Base-by-base conservation (phyloP, 2,797 vertebrate species). In the Halcyon leucocephala region DNA sequence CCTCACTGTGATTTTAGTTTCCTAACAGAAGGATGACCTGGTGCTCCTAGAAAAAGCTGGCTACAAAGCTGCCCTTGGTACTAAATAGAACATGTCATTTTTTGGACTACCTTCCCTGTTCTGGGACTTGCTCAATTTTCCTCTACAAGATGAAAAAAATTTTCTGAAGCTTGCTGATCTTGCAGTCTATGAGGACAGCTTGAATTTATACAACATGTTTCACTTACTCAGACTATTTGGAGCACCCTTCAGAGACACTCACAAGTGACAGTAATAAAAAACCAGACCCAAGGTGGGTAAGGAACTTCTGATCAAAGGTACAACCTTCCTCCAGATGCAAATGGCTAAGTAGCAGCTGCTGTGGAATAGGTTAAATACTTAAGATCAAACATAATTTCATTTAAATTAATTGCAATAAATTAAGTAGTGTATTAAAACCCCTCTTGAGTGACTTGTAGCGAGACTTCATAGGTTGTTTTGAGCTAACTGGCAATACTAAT, bases 91-190 rank as follows among this genome's bases (percentile, higher is more conserved):
- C 21, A 73, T 26, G 42, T 22, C 12, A 57, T 84, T 87, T 91
- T 89, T 90, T 65, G 60, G 60, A 79, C 41, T 80, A 61, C 17
- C 12, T 73, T 89, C 61, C 42, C 64, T 92, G 33, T 71, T 89
- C 61, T 82, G 60, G 22, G 67, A 74, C 74, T 94, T 80, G 24
- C 15, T 94, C 60, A 37, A 35, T 65, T 78, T 85, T 92, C 25
- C 26, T 82, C 64, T 71, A 62, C 24, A 61, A 85, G 44, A 58
- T 2, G 5, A 92, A 92, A 82, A 89, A 6, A 74, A 78, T 87
- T 85, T 80, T 80, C 78, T 49, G 78, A 90, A 92, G 57, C 49
- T 93, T 94, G 86, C 72, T 96, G 86, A 92, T 87, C 54, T 89
- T 82, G 92, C 79, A 89, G 48, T 58, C 61, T 93, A 35, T 9